Conservation (phyloP, 2,888 invertebrate species). For the Apamea crenata region DNA sequence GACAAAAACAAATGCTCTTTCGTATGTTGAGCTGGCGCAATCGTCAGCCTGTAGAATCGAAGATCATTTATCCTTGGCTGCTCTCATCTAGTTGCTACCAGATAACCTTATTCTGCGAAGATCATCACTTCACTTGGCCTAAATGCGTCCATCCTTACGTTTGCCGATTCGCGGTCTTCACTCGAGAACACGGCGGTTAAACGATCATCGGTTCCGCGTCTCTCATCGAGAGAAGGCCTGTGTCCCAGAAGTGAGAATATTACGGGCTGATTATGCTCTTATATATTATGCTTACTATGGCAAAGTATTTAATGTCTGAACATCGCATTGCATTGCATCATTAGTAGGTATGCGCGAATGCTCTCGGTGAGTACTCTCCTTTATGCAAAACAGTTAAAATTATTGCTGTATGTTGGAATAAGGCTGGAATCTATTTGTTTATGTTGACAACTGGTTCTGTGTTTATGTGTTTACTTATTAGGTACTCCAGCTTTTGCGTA, state of each 20-base stretch:
- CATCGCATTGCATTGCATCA: not conserved
- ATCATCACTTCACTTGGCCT: too few species aligned
- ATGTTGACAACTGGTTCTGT: slow-evolving; percentile 35
- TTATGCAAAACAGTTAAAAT: slow-evolving; percentile 39
- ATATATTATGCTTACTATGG: not conserved
- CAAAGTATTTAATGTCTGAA: not conserved
- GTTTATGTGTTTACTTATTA: slow-evolving; percentile 35
- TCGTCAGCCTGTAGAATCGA: not conserved
- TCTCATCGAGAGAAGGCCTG: not conserved
- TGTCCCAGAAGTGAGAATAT: not conserved
- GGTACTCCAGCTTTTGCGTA: slow-evolving; percentile 10
- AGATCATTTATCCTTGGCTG: not conserved
- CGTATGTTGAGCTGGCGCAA: not conserved
- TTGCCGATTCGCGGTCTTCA: not conserved
- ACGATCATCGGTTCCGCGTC: not conserved
- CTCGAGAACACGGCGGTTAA: not conserved
- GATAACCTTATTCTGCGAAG: too few species aligned
- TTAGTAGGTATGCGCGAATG: not conserved
- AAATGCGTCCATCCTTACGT: not conserved
- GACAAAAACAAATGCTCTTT: not conserved
- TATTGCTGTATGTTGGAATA: slow-evolving; percentile 27
- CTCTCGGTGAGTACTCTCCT: slow-evolving; percentile 20
- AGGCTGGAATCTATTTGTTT: slow-evolving; percentile 40
- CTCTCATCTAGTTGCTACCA: not conserved
- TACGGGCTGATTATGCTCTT: not conserved